Evolutionary conservation across 2,888 invertebrate species (phyloP), one percentile per base, ranked within the genome.

Genomic region (Amphiduros pacificus): DNA sequence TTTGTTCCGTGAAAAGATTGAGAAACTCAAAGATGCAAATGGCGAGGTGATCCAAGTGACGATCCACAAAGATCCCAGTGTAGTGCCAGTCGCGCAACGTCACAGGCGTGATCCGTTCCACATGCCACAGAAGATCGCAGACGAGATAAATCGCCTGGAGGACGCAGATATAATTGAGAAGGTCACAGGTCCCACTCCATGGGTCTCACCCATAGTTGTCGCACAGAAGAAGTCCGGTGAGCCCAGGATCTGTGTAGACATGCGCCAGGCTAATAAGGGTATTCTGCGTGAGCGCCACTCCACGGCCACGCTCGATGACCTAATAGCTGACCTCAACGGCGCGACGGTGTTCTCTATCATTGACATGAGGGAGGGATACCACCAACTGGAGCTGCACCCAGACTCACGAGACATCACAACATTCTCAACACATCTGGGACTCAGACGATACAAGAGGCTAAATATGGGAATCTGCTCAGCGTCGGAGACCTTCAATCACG

Each of bases 401-500:
- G 67, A 74, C 14, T 78, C 76, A 0, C 53, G 68, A 62, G 64
- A 59, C 22, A 70, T 72, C 4, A 69, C 69, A n/a, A 70, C 70
- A 6, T 73, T 71, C 54, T 55, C 31, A 11, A 71, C 70, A 1
- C 73, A 73, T 52, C 28, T 60, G 1, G 71, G 70, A n/a, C 60
- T 73, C 20, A 64, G 32, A 17, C 40, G 68, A 41, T 71, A 69
- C 55, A 71, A 71, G 57, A 26, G 69, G 0, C 40, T 71, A 41
- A 68, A 61, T 20, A 72, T 71, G 60, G 72, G 72, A 9, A 61
- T 68, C 11, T 66, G 60, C 1, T 80, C 80, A 56, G 84, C 84
- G 3, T 78, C 81, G 0, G 84, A 84, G 70, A 69, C 80, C 1
- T 84, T 82, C 64, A 80, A 83, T 69, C 79, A 83, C 70, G 73